A percentile compares a stretch with the other conserved stretches of the same genome.
phyloP scores from a whole-genome alignment of 2,888 invertebrate species.

The Hydrotaea cyrtoneurina region DNA sequence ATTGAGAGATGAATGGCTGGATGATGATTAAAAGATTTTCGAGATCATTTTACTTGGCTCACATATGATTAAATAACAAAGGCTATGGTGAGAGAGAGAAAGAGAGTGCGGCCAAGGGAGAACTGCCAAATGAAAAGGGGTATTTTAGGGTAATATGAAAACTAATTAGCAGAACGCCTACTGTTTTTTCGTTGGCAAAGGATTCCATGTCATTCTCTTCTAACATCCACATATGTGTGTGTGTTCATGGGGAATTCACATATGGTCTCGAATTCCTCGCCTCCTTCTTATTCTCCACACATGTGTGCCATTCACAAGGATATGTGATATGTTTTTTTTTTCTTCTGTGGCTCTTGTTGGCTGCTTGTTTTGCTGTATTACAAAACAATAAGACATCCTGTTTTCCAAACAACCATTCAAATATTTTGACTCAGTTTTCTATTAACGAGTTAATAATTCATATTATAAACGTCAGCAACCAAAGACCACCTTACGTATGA shows the following conservation, averaged over 20 bases:
- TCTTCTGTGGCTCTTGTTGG: conserved; percentile 1
- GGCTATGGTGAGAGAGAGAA: conserved; percentile 24
- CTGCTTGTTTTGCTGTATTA: conserved; percentile 50
- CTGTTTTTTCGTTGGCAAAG: conserved; percentile 34
- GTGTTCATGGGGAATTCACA: conserved; percentile 31
- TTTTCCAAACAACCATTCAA: conserved; percentile 53
- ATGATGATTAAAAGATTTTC: conserved; percentile 45
- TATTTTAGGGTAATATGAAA: conserved; percentile 41
- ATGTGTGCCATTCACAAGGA: conserved; percentile 42
- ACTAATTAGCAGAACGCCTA: conserved; percentile 64
- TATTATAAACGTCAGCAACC: conserved; percentile 33
- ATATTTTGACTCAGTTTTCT: conserved; percentile 63
- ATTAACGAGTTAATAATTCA: conserved; percentile 63
- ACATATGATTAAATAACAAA: conserved; percentile 44
- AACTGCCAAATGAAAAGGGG: too few species aligned
- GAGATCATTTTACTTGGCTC: conserved; percentile 51
- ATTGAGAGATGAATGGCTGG: neutral
- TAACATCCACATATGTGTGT: neutral
- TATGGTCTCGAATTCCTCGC: conserved; percentile 50
- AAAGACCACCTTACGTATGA: neutral
- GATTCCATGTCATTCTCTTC: too few species aligned
- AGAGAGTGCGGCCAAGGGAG: neutral
- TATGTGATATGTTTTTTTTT: conserved; percentile 49
- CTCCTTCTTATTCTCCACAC: conserved; percentile 12
- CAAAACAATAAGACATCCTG: conserved; percentile 62